Base-by-base conservation (phyloP, 2,113 vertebrate genomes). In the Planiliza haematocheilus region DNA sequence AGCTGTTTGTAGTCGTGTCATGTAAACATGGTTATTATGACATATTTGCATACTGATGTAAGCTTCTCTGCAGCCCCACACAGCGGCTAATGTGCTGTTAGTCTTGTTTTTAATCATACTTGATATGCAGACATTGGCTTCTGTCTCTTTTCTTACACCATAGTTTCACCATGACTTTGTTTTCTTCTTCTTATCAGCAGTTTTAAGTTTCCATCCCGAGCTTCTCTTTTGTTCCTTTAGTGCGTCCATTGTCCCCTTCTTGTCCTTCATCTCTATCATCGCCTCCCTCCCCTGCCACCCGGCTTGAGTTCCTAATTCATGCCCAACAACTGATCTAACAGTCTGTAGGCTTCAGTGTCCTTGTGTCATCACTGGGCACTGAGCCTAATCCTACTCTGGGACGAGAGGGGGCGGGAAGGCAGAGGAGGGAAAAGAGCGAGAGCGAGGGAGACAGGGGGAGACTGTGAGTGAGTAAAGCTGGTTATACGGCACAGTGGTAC, bases 331-430 rank as follows among this genome's bases (percentile, higher is more conserved):
- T 83, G 79, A 89, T 87, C 82, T 70, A 70, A 83, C 81, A 77
- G 79, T 60, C 57, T 73, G 55, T 74, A 77, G 57, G 66, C 71
- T 74, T 74, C 68, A 6, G 38, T 75, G 73, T 72, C 78, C 78
- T 85, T 81, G 82, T 84, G 74, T 85, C 73, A 81, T 57, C 70
- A 52, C 52, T 72, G 83, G 92, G 91, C 88, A 84, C 16, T 8
- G 24, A 38, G 84, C 89, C 89, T 86, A 89, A 92, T 91, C 87
- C 79, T 62, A 8, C 74, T 85, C 75, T 77, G 53, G 58, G 76
- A 70, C 24, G 66, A 57, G 39, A 72, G 65, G 21, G 13, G 13
- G 41, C 18, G 36, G 46, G 52, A 17, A 1, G 14, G 53, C 17
- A 51, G 0, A 58, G 58, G 50, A 52, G 79, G 51, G 34, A 60